These are phyloP conservation scores for Aelia acuminata DNA, from an alignment of 2,888 invertebrate species.

Conservation along the genomic window DNA sequence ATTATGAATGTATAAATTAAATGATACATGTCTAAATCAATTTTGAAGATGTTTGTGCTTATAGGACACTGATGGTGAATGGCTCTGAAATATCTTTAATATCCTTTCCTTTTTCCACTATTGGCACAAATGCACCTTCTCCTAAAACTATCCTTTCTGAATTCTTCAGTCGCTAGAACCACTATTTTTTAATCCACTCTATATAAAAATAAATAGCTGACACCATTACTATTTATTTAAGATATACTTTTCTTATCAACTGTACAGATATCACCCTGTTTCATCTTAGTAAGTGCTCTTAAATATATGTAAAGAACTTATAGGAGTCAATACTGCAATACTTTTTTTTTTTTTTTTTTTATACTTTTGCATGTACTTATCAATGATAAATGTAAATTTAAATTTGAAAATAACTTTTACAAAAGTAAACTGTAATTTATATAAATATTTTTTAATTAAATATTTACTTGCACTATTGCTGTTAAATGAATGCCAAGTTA, in stretches of 20 bases:
- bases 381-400: neutral
- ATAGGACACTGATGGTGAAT: constrained; percentile 46
- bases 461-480: constrained; percentile 32
- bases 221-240: constrained; percentile 30
- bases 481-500: constrained; percentile 43
- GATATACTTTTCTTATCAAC: neutral
- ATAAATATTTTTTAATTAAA: neutral
- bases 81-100: constrained; percentile 49
- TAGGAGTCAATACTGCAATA: neutral
- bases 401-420: neutral
- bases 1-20: neutral
- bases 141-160: constrained; percentile 37
- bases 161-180: constrained; percentile 19
- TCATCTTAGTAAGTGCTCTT: constrained; percentile 4
- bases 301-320: neutral
- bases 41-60: neutral
- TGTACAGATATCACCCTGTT: constrained; percentile 15
- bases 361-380: neutral
- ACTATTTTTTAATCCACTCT: constrained; percentile 32
- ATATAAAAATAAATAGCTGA: constrained; percentile 16
- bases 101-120: constrained; percentile 48
- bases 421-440: neutral
- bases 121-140: constrained; percentile 43
- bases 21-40: neutral
- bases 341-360: neutral